Conservation (phyloP, 1,140 invertebrate species). For the Drosophila nikananu region DNA sequence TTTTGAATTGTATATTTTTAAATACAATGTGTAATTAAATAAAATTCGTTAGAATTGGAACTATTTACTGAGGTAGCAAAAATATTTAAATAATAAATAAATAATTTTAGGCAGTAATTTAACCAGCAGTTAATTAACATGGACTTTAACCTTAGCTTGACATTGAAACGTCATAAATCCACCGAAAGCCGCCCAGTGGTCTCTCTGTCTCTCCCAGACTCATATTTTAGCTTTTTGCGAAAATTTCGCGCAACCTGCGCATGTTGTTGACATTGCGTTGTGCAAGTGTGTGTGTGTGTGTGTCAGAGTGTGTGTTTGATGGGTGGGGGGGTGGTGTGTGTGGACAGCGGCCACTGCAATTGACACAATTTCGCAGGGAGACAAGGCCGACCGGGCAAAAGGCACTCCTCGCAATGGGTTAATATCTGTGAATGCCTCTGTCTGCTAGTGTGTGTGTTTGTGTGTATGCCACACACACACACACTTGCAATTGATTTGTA, state of each 20-base stretch:
- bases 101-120: conserved; percentile 1
- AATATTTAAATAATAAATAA: too few relatives aligned
- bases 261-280: conserved; percentile 69
- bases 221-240: conserved; percentile 24
- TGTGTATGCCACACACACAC: conserved; percentile 9
- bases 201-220: background rate
- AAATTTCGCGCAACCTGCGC: conserved; percentile 67
- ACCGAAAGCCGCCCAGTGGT: background rate
- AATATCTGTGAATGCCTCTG: conserved; percentile 26
- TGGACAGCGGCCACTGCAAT: conserved; percentile 69
- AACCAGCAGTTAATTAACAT: conserved; percentile 22
- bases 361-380: conserved; percentile 79
- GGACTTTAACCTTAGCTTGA: conserved; percentile 23
- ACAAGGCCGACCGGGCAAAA: conserved; percentile 58
- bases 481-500: conserved; percentile 81
- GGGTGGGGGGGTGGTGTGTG: background rate
- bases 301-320: conserved; percentile 3
- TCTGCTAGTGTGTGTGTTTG: conserved; percentile 27
- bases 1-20: background rate
- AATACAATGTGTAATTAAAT: too few relatives aligned
- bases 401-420: conserved; percentile 45
- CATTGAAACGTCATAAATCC: conserved; percentile 43
- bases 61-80: background rate
- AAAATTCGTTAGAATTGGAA: too few relatives aligned
- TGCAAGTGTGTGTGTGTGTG: conserved; percentile 8